Evolutionary conservation across 2,797 vertebrate species (phyloP).

Genomic region (Micromesistius poutassou): DNA sequence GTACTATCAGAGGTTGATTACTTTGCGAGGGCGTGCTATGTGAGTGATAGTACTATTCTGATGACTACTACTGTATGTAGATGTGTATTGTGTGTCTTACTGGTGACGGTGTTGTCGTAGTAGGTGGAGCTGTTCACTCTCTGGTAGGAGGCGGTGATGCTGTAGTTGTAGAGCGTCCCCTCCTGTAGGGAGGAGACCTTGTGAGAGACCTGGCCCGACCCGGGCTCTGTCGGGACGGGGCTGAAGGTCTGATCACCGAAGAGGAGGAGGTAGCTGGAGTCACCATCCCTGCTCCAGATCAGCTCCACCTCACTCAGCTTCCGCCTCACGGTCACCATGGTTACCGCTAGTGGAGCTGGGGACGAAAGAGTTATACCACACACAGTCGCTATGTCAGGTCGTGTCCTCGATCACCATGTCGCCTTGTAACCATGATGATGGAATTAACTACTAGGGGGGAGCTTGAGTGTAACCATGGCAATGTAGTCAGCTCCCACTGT

Average conservation of each 20-base stretch:
- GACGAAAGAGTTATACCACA: neutral
- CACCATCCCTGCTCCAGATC: neutral
- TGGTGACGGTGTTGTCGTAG: neutral
- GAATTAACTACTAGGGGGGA: too few relatives aligned
- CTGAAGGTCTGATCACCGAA: neutral
- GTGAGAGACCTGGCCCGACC: neutral
- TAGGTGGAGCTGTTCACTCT: neutral
- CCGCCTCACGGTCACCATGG: neutral
- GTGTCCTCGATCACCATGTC: neutral
- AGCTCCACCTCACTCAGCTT: neutral
- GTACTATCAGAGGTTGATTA: too few relatives aligned
- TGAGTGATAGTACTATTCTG: neutral
- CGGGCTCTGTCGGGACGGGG: neutral
- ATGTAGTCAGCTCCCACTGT: too few relatives aligned
- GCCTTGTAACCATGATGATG: neutral
- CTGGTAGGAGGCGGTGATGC: neutral
- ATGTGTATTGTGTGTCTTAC: neutral
- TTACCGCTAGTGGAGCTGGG: neutral
- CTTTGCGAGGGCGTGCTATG: too few relatives aligned
- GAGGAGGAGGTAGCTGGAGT: neutral
- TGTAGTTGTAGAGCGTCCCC: neutral
- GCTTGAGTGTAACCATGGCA: too few relatives aligned
- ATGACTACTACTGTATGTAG: neutral
- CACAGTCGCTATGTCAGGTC: neutral
- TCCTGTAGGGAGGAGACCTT: neutral